phyloP scores from a whole-genome alignment of 1,140 invertebrate species.

The Drosophila gunungcola region DNA sequence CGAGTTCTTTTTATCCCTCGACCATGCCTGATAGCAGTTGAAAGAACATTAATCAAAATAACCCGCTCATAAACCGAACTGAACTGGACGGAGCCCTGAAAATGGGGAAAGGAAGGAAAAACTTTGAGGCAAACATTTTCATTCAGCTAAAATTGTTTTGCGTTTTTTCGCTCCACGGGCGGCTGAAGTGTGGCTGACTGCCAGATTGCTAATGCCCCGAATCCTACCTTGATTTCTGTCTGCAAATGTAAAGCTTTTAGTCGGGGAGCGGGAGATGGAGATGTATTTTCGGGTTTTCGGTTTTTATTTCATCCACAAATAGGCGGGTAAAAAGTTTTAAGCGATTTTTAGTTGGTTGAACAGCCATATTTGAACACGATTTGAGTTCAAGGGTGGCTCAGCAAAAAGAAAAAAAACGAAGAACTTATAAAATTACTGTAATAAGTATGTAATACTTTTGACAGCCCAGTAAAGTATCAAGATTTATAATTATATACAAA shows the following conservation, averaged over 20 bases:
- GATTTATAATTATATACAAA: too few species aligned
- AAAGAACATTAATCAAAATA: constrained; percentile 62
- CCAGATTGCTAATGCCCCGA: constrained; percentile 42
- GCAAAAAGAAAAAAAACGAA: not conserved
- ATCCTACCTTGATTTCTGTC: constrained; percentile 58
- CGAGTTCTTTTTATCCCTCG: not conserved
- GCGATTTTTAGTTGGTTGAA: constrained; percentile 53
- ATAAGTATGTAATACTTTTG: not conserved
- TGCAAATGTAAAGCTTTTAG: constrained; percentile 45
- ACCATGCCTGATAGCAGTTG: constrained; percentile 31
- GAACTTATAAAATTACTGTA: not conserved
- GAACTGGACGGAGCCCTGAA: constrained; percentile 20
- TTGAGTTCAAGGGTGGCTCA: constrained; percentile 6
- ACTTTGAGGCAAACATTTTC: constrained; percentile 49
- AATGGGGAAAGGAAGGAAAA: constrained; percentile 15
- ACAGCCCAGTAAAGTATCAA: too few species aligned
- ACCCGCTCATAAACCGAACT: constrained; percentile 58
- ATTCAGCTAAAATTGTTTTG: constrained; percentile 53
- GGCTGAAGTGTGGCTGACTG: not conserved
- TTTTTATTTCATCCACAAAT: constrained; percentile 31
- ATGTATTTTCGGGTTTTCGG: constrained; percentile 20
- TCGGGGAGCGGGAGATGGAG: not conserved
- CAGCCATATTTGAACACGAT: constrained; percentile 18
- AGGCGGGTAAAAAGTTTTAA: constrained; percentile 53
- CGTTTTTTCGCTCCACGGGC: constrained; percentile 19